Base-by-base conservation (phyloP, 2,888 invertebrate genomes). In the Hypomecis punctinalis region DNA sequence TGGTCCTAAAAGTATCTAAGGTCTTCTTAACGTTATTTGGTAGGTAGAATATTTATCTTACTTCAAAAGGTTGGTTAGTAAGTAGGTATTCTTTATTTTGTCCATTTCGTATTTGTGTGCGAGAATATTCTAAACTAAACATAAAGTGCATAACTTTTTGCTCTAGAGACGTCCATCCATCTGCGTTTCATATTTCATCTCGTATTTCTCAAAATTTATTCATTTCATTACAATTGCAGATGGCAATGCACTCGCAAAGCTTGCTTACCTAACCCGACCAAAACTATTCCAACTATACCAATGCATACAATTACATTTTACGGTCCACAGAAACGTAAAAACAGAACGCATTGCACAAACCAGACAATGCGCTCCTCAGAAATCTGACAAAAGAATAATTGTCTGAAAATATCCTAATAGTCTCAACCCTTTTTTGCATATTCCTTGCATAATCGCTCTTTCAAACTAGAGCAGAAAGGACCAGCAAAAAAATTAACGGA, bases 391-490 rank as follows among this genome's bases (percentile, higher is more conserved):
- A 78, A 79, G 68, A 13, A 40, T 62, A 69, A 82, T 84, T 86
- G 84, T 84, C 76, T 75, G 35, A 13, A 46, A 13, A 11, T 46
- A 10, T 10, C 47, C 10, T 48, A 48, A 48, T 48, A 6, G 48
- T n/a, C 36, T 48, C 68, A 81, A 84, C 86, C 84, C 88, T 87
- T 89, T 91, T 92, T 92, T 91, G 91, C 91, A 91, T 91, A 91
- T 90, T 89, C 90, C 91, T 91, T 90, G 89, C 89, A 82, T 83
- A 89, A 89, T 85, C 84, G 85, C 85, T 85, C 84, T 81, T 84
- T 80, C 54, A 84, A 93, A 91, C 82, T 91, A 78, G 91, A 91
- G 93, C 91, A 92, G 90, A 91, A 91, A 90, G 72, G 58, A 6
- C 10, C 52, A 65, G 37, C 40, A 47, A 78, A 76, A 80, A 82